Evolutionary conservation across 2,113 vertebrate genomes (phyloP), one percentile per base, ranked within the genome.

Genomic region (Rallus limicola): DNA sequence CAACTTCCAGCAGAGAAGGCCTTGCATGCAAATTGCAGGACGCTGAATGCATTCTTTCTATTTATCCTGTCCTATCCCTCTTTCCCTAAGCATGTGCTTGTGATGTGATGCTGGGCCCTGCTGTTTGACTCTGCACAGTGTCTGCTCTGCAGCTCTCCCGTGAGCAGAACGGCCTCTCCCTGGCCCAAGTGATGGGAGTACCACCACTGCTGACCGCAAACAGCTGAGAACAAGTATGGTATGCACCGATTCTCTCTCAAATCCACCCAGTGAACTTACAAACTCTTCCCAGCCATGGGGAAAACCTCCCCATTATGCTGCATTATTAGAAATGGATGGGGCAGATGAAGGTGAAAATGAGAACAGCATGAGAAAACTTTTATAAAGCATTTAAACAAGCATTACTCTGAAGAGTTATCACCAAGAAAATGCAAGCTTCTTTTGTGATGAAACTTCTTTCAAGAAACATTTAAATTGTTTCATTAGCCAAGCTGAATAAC

Each of bases 211-310:
- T n/a, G 36, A 58, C 23, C 8, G 11, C 69, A 53, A 58, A 25
- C 0, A 0, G 33, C 29, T 67, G 42, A 33, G 44, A 79, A 71
- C 1, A 1, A 72, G 40, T 4, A 23, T 25, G 38, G 14, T 11
- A n/a, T 23, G 64, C 2, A 6, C 28, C 36, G 42, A 52, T 40
- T 53, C 31, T 53, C 74, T 79, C 31, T 23, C 76, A 67, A 31
- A 55, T 48, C 28, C 31, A 87, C n/a, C 3, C 17, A 82, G 18
- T 10, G 18, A 78, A 58, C 52, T 53, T 48, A 64, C 12, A 81
- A 70, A 59, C 11, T 62, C 63, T 50, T 58, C 56, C 55, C 24
- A 69, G 53, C 3, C 50, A 58, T 1, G 12, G 13, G 16, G 5
- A 62, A 90, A 79, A 64, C 5, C 18, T 21, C 16, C 25, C 15